Percentiles rank a stretch among this genome's conserved stretches.
Conservation (phyloP, 2,797 vertebrate species). For the Notamacropus eugenii region DNA sequence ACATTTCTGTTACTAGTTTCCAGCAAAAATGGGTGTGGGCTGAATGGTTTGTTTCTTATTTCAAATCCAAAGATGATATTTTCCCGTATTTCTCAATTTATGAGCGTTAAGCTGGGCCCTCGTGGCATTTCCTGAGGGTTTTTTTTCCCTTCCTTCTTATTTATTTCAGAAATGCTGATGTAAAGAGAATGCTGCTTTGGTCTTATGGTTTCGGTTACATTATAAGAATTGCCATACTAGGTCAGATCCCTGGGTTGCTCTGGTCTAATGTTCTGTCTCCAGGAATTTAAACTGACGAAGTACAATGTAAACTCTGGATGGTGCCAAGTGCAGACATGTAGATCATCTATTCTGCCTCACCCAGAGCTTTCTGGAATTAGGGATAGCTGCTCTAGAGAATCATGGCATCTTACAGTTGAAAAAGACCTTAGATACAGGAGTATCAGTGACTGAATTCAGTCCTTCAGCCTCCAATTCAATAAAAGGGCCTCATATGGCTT, state of each 20-base stretch:
- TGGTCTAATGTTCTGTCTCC: not conserved
- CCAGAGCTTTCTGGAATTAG: not conserved
- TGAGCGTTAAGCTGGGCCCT: not conserved
- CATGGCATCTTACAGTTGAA: not conserved
- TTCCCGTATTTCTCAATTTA: not conserved
- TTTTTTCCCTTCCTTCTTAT: not conserved
- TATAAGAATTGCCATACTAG: conserved; percentile 3
- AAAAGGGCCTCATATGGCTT: no score
- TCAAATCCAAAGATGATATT: not conserved
- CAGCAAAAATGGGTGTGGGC: conserved; percentile 2
- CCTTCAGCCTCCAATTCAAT: no score
- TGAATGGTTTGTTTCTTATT: conserved; percentile 10
- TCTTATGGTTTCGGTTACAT: not conserved
- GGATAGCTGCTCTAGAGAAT: not conserved
- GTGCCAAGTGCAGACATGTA: not conserved
- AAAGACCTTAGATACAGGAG: not conserved
- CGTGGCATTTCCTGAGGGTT: not conserved
- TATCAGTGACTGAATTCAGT: no score
- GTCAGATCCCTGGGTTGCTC: not conserved
- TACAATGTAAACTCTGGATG: not conserved
- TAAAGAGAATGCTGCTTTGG: not conserved
- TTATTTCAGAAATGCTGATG: not conserved
- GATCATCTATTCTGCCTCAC: not conserved
- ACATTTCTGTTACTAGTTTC: conserved; percentile 11
- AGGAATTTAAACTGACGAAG: not conserved